These are phyloP conservation scores for Anoplophora glabripennis DNA, from an alignment of 1,140 invertebrate genomes.

Conservation along the genomic window DNA sequence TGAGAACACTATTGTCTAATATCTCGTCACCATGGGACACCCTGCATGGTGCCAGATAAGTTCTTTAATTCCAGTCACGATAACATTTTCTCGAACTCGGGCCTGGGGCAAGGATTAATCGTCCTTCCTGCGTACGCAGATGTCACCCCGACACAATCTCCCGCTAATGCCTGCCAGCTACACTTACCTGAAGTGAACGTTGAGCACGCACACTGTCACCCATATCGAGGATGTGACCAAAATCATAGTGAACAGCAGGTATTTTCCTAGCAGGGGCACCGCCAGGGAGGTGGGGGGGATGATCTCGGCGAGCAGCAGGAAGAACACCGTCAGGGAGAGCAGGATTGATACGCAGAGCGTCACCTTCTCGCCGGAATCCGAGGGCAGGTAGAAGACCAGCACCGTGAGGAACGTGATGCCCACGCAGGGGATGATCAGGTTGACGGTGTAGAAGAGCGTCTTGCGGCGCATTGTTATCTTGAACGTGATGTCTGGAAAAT, in stretches of 20 bases:
- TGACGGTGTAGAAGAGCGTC: conserved; percentile 89
- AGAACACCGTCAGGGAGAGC: conserved; percentile 97
- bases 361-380: conserved; percentile 92
- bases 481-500: conserved; percentile 84
- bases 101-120: too few relatives aligned
- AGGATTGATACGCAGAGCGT: conserved; percentile 97
- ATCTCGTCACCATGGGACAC: too few relatives aligned
- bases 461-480: conserved; percentile 92
- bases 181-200: conserved; percentile 93
- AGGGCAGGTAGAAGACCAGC: conserved; percentile 93
- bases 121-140: too few relatives aligned
- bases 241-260: conserved; percentile 96
- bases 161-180: not conserved
- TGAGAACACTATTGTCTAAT: too few relatives aligned
- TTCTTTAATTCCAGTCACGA: too few relatives aligned
- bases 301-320: conserved; percentile 93
- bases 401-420: conserved; percentile 92
- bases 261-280: conserved; percentile 95
- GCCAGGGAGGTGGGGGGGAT: conserved; percentile 97
- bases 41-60: too few relatives aligned
- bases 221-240: conserved; percentile 94
- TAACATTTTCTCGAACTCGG: too few relatives aligned
- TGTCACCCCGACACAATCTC: too few relatives aligned
- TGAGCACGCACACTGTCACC: conserved; percentile 94
- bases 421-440: conserved; percentile 87